These are phyloP conservation scores for Eledone cirrhosa DNA, from an alignment of 2,888 invertebrate genomes.

Conservation along the genomic window DNA sequence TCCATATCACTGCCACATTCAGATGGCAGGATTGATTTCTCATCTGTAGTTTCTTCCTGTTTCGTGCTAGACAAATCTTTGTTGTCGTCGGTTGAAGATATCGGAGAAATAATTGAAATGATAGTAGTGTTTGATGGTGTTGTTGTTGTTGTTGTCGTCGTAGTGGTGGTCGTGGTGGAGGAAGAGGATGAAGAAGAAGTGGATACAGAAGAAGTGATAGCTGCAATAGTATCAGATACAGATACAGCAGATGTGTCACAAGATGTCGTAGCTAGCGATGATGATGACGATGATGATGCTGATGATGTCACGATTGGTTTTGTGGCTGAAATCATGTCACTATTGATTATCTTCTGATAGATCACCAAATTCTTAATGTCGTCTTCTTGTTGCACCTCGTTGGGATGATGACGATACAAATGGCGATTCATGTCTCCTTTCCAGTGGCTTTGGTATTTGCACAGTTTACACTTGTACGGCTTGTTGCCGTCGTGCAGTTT, in stretches of 20 bases:
- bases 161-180: background rate
- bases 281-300: too few relatives aligned
- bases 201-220: conserved; percentile 8
- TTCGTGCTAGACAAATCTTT: background rate
- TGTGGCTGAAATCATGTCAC: background rate
- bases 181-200: background rate
- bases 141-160: background rate
- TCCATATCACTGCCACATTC: background rate
- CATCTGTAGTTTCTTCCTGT: background rate
- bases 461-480: conserved; percentile 68
- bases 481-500: conserved; percentile 66
- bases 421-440: conserved; percentile 69
- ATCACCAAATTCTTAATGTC: conserved; percentile 49
- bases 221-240: conserved; percentile 15
- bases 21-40: background rate
- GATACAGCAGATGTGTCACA: conserved; percentile 5
- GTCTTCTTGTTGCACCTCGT: conserved; percentile 48
- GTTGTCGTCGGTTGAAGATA: too few relatives aligned
- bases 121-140: background rate
- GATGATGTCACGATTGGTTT: background rate
- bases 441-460: conserved; percentile 69
- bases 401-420: conserved; percentile 67
- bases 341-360: conserved; percentile 23
- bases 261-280: background rate
- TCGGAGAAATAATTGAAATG: background rate